A percentile compares a stretch with the other conserved stretches of the same genome.
Evolutionary conservation across 2,888 invertebrate genomes (phyloP).

Genomic region (Altica lythri): DNA sequence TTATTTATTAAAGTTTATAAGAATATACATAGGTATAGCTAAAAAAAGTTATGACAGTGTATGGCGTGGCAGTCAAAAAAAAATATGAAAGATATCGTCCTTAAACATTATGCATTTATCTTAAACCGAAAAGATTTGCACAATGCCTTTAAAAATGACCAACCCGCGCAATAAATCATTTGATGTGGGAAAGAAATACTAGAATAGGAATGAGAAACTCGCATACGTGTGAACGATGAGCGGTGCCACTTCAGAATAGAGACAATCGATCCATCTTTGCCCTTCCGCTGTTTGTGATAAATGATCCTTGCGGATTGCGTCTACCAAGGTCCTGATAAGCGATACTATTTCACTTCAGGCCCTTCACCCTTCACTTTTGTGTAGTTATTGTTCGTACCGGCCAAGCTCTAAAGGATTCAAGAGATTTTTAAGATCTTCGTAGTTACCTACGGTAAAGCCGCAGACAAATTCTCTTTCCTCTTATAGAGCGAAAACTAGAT

Average conservation of each 20-base stretch:
- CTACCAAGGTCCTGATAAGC: slow-evolving; percentile 34
- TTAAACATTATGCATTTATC: not conserved
- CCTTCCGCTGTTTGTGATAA: slow-evolving; percentile 48
- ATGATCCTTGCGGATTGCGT: slow-evolving; percentile 49
- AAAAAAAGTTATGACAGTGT: no score
- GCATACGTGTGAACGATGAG: slow-evolving; percentile 50
- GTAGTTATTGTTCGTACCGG: slow-evolving; percentile 8
- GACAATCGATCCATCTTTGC: slow-evolving; percentile 52
- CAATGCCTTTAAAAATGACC: slow-evolving; percentile 40
- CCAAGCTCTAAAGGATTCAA: slow-evolving; percentile 8
- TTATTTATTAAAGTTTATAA: no score
- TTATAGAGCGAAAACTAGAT: no score
- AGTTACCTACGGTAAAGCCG: not conserved
- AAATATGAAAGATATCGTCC: no score
- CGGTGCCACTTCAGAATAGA: slow-evolving; percentile 49
- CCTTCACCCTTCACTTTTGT: slow-evolving; percentile 10
- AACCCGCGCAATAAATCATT: slow-evolving; percentile 40
- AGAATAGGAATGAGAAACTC: slow-evolving; percentile 47
- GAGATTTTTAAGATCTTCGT: slow-evolving; percentile 8
- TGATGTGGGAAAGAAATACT: slow-evolving; percentile 30
- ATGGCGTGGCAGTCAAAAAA: no score
- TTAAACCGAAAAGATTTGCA: slow-evolving; percentile 11
- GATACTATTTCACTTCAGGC: slow-evolving; percentile 24
- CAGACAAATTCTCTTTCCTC: not conserved
- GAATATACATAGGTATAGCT: no score